A percentile compares a stretch with the other conserved stretches of the same genome.
Evolutionary conservation across 2,888 invertebrate species (phyloP).

Genomic region (Halictus ligatus): DNA sequence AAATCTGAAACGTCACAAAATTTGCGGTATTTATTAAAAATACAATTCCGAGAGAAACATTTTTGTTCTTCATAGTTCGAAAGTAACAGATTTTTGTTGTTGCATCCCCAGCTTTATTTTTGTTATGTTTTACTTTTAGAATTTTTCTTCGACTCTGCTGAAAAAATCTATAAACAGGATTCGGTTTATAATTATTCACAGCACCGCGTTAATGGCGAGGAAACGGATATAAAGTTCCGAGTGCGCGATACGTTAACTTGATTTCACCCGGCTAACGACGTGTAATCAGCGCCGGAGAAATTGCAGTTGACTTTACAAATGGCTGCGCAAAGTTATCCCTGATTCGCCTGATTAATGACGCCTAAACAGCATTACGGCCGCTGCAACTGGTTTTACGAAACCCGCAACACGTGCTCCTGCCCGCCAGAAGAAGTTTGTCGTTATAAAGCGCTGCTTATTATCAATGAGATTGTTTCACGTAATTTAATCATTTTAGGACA

Average conservation of each 20-base stretch:
- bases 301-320: constrained; percentile 51
- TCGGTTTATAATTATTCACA: neutral
- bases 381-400: constrained; percentile 44
- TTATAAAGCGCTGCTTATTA: neutral
- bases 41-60: neutral
- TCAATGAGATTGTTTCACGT: neutral
- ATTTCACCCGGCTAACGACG: constrained; percentile 39
- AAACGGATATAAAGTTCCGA: constrained; percentile 29
- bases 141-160: neutral
- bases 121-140: neutral
- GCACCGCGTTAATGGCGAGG: neutral
- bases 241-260: constrained; percentile 40
- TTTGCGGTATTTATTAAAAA: neutral
- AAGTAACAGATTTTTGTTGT: neutral
- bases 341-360: constrained; percentile 41
- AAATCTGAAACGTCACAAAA: too few species aligned
- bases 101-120: neutral
- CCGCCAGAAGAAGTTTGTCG: neutral
- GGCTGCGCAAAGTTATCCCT: constrained; percentile 38
- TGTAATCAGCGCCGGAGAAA: constrained; percentile 45
- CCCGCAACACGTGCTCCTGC: neutral
- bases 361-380: constrained; percentile 31
- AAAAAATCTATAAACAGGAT: neutral
- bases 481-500: neutral
- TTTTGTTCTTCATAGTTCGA: neutral